phyloP scores from a whole-genome alignment of 2,797 vertebrate species.

The Hippopotamyrus pictus region DNA sequence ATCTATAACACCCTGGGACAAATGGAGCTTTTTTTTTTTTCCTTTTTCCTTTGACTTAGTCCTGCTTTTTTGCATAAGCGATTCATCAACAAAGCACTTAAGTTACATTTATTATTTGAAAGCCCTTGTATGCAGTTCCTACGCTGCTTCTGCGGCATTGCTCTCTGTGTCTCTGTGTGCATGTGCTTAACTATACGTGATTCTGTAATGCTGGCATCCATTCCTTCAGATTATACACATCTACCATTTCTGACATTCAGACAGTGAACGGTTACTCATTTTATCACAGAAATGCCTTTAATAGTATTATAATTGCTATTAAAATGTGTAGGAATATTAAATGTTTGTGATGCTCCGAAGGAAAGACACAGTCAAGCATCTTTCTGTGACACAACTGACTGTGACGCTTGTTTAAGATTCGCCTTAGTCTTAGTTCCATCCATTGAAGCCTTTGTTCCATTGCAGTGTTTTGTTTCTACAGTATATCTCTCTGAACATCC shows the following conservation, averaged over 20 bases:
- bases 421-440: background rate
- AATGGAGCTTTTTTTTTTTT: background rate
- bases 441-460: background rate
- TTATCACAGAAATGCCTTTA: background rate
- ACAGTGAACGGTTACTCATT: background rate
- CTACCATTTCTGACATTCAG: background rate
- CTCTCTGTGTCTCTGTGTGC: background rate
- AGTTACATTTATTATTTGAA: background rate
- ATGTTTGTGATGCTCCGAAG: background rate
- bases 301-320: background rate
- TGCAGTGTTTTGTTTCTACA: background rate
- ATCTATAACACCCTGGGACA: background rate
- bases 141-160: background rate
- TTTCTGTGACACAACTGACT: background rate
- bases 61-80: background rate
- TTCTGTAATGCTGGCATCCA: background rate
- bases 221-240: background rate
- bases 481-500: background rate
- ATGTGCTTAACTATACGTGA: background rate
- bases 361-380: background rate
- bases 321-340: background rate
- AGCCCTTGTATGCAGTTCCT: background rate
- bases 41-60: background rate
- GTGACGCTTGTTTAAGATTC: background rate
- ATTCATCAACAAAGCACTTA: background rate